These are phyloP conservation scores for Ambastaia sidthimunki DNA, from an alignment of 2,797 vertebrate species.

Conservation along the genomic window DNA sequence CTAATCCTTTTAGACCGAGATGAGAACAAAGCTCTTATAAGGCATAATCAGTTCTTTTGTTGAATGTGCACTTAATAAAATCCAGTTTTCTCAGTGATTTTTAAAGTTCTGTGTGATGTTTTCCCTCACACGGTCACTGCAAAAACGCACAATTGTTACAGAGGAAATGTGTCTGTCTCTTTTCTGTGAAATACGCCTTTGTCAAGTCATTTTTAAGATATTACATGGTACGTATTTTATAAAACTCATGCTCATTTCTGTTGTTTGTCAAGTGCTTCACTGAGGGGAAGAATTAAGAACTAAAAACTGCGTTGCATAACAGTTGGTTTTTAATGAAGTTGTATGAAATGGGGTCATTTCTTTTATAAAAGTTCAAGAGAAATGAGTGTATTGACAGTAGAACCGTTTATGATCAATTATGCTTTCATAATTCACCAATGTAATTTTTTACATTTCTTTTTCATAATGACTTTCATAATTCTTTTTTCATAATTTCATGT, in stretches of 20 bases:
- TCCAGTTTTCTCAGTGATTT: neutral
- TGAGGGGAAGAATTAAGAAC: neutral
- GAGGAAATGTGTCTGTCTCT: neutral
- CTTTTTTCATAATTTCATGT: no score
- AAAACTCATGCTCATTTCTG: neutral
- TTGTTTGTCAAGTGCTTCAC: constrained; percentile 21
- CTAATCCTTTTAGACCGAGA: no score
- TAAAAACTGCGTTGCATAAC: constrained; percentile 7
- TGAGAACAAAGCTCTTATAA: no score
- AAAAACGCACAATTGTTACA: neutral
- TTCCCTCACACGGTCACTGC: neutral
- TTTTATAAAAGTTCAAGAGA: neutral
- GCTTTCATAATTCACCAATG: neutral
- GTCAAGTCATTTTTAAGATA: neutral
- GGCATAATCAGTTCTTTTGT: no score
- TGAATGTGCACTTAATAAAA: neutral
- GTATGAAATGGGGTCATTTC: neutral
- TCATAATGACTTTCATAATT: neutral
- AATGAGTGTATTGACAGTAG: neutral
- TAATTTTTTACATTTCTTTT: neutral
- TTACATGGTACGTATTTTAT: constrained; percentile 5
- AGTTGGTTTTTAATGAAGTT: neutral
- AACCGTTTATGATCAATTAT: neutral
- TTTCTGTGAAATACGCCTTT: neutral
- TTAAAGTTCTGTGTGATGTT: neutral